Percentiles rank a stretch among this genome's conserved stretches.
Conservation (phyloP, 30 jellyfish, hydroid and myxozoan genomes). For the Aurelia sp. region DNA sequence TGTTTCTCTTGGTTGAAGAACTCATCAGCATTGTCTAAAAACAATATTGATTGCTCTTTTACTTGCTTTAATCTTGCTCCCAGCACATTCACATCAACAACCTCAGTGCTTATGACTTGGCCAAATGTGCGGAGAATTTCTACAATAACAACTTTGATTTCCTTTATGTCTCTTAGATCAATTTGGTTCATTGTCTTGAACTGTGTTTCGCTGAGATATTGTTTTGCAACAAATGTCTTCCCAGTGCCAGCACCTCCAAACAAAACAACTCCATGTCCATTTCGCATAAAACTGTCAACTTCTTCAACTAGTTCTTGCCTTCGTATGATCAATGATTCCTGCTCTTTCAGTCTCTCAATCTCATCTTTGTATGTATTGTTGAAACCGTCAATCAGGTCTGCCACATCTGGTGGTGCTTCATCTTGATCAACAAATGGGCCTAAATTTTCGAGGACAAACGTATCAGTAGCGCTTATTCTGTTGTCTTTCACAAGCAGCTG, state of each 20-base stretch:
- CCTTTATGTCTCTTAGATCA: slow-evolving; percentile 44
- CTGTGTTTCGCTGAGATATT: slow-evolving; percentile 19
- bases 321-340: slow-evolving; percentile 8
- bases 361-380: slow-evolving; percentile 17
- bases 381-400: slow-evolving; percentile 8
- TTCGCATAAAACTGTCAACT: slow-evolving; percentile 14
- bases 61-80: background rate
- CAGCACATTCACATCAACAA: background rate
- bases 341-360: slow-evolving; percentile 16
- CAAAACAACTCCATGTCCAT: slow-evolving; percentile 48
- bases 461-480: slow-evolving; percentile 12
- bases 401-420: background rate
- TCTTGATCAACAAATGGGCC: background rate
- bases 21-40: slow-evolving; percentile 49
- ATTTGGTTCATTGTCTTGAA: slow-evolving; percentile 17
- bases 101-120: background rate
- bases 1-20: background rate
- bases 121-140: slow-evolving; percentile 33
- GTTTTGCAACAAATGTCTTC: slow-evolving; percentile 43
- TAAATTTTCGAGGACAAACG: slow-evolving; percentile 19
- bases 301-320: slow-evolving; percentile 11
- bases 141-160: slow-evolving; percentile 5
- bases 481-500: slow-evolving; percentile 32
- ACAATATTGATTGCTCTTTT: background rate
- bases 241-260: slow-evolving; percentile 52